Percentiles rank a stretch among this genome's conserved stretches.
These are phyloP conservation scores for Lagodon rhomboides DNA, from an alignment of 2,797 vertebrate genomes.

Conservation along the genomic window DNA sequence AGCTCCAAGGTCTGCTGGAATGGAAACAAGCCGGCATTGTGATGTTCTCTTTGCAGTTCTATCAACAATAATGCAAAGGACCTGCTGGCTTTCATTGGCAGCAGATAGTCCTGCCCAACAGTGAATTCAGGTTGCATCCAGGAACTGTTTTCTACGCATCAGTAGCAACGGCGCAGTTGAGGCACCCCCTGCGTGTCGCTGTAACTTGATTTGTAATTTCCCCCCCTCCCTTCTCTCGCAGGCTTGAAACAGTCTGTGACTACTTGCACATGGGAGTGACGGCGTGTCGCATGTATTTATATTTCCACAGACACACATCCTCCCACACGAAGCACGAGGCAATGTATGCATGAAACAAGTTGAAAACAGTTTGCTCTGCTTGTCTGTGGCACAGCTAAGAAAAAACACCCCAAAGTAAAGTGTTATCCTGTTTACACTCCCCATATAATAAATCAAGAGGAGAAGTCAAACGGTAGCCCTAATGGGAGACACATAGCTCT, in stretches of 20 bases:
- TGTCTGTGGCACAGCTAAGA: conserved; percentile 19
- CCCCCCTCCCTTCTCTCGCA: conserved; percentile 11
- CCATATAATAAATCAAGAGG: conserved; percentile 41
- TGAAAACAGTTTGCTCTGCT: conserved; percentile 30
- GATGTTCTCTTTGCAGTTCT: conserved; percentile 67
- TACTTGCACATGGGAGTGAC: conserved; percentile 58
- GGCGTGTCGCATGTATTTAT: conserved; percentile 48
- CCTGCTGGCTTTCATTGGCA: conserved; percentile 55
- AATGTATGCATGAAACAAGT: conserved; percentile 43
- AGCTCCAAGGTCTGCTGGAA: conserved; percentile 72
- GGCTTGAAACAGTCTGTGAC: conserved; percentile 46
- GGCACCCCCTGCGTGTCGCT: conserved; percentile 30
- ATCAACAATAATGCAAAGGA: conserved; percentile 66
- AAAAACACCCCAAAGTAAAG: conserved; percentile 32
- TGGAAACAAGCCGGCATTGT: conserved; percentile 73
- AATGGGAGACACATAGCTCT: conserved; percentile 27
- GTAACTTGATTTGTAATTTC: conserved; percentile 47
- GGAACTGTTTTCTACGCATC: conserved; percentile 40
- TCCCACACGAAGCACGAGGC: conserved; percentile 58
- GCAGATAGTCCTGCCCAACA: conserved; percentile 45
- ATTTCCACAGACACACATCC: conserved; percentile 48
- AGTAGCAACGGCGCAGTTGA: conserved; percentile 35
- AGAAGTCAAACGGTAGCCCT: conserved; percentile 22
- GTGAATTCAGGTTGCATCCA: conserved; percentile 46
- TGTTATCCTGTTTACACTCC: conserved; percentile 8